Conservation (phyloP, 2,113 vertebrate species). For the Diglossa brunneiventris region DNA sequence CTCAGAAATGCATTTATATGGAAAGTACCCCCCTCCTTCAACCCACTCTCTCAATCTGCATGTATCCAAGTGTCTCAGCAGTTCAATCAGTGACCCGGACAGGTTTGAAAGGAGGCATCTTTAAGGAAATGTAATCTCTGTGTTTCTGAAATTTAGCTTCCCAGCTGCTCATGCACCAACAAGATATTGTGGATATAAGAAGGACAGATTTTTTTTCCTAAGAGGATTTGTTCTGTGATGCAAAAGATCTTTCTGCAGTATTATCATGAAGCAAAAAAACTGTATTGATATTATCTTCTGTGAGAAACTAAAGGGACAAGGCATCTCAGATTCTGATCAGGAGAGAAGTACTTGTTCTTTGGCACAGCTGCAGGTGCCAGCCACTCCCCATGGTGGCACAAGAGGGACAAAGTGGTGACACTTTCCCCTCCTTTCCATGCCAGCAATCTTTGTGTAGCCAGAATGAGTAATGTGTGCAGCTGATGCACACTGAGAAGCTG, state of each 20-base stretch:
- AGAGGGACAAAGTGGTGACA: background rate
- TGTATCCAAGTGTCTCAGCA: background rate
- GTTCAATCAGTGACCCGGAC: background rate
- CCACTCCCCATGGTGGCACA: background rate
- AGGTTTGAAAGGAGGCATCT: background rate
- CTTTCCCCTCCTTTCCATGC: background rate
- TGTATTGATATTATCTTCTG: background rate
- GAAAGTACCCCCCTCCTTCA: background rate
- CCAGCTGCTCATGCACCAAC: background rate
- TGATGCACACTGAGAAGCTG: background rate
- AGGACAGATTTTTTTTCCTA: background rate
- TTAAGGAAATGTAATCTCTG: background rate
- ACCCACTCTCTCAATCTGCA: background rate
- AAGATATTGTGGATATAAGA: background rate
- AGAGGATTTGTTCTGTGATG: background rate
- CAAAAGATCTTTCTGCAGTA: background rate
- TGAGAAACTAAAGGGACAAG: background rate
- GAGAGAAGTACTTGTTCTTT: background rate
- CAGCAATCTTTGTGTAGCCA: background rate
- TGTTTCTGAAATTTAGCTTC: background rate
- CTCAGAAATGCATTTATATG: conserved; percentile 7
- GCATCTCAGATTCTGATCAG: background rate
- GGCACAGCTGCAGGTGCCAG: background rate
- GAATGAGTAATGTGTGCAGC: background rate
- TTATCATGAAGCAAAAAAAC: fast-evolving